Percentiles rank a stretch among this genome's conserved stretches.
These are phyloP conservation scores for Brenthis daphne DNA, from an alignment of 2,888 invertebrate species.

Conservation along the genomic window DNA sequence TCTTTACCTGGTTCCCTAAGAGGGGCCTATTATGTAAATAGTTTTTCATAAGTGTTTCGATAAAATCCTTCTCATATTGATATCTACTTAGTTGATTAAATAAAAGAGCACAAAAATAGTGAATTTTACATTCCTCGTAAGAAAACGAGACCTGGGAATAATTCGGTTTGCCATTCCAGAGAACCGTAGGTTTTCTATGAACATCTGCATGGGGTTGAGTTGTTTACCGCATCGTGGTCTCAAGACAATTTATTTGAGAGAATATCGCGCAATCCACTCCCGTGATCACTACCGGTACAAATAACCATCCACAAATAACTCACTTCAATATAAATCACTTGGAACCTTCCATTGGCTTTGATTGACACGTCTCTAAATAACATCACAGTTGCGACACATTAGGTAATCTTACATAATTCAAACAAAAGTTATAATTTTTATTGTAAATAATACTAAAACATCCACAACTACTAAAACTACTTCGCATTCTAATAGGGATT, in stretches of 20 bases:
- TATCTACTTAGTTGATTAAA: slow-evolving; percentile 63
- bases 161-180: slow-evolving; percentile 62
- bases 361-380: slow-evolving; percentile 60
- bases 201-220: slow-evolving; percentile 75
- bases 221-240: slow-evolving; percentile 76
- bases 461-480: not conserved
- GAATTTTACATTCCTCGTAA: slow-evolving; percentile 56
- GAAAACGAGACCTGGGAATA: slow-evolving; percentile 58
- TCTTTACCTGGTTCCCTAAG: slow-evolving; percentile 17
- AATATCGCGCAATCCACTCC: slow-evolving; percentile 78
- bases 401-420: too few species aligned
- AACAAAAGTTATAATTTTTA: not conserved
- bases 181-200: slow-evolving; percentile 65
- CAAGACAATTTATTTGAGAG: slow-evolving; percentile 82
- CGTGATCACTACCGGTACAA: slow-evolving; percentile 62
- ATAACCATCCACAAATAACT: slow-evolving; percentile 60
- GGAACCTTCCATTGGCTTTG: slow-evolving; percentile 59
- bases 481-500: slow-evolving; percentile 53
- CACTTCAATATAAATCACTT: slow-evolving; percentile 65
- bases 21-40: slow-evolving; percentile 19
- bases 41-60: slow-evolving; percentile 39
- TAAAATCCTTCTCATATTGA: slow-evolving; percentile 47
- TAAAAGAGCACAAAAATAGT: slow-evolving; percentile 56
- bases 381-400: slow-evolving; percentile 31
- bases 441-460: not conserved